phyloP scores from a whole-genome alignment of 53 echinoderm and acorn worm species.

The Apostichopus leukothele region DNA sequence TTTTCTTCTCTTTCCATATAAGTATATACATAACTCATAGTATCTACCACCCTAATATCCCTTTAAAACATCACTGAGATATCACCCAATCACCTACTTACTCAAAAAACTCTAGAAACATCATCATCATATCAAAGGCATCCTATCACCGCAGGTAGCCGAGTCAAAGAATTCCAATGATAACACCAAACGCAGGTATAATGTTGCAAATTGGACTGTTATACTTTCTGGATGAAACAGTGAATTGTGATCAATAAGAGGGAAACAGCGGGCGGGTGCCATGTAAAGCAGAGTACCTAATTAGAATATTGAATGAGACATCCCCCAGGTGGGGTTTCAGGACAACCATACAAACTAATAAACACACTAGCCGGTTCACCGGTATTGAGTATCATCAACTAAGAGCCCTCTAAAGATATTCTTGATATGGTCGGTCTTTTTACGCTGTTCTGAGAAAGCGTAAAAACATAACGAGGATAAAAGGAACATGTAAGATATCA shows the following conservation, averaged over 20 bases:
- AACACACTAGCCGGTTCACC: neutral
- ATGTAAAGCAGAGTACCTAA: neutral
- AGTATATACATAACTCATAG: too few species aligned
- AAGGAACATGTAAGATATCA: too few species aligned
- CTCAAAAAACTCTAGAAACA: too few species aligned
- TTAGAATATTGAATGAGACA: constrained; percentile 3
- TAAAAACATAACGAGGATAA: too few species aligned
- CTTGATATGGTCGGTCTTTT: too few species aligned
- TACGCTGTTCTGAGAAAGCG: too few species aligned
- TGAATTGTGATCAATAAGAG: neutral
- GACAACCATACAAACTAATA: neutral
- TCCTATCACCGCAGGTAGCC: neutral
- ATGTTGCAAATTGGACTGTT: neutral
- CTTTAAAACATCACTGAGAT: too few species aligned
- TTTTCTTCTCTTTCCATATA: too few species aligned
- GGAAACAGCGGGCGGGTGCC: neutral
- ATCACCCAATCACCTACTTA: too few species aligned
- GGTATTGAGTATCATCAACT: neutral
- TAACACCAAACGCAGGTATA: neutral
- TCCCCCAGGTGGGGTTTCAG: neutral
- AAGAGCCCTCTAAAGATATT: neutral
- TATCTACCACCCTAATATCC: too few species aligned
- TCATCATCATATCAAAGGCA: too few species aligned
- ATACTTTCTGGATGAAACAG: neutral
- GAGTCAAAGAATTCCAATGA: neutral